phyloP scores from a whole-genome alignment of 1,140 invertebrate genomes.

The Drosophila lini region DNA sequence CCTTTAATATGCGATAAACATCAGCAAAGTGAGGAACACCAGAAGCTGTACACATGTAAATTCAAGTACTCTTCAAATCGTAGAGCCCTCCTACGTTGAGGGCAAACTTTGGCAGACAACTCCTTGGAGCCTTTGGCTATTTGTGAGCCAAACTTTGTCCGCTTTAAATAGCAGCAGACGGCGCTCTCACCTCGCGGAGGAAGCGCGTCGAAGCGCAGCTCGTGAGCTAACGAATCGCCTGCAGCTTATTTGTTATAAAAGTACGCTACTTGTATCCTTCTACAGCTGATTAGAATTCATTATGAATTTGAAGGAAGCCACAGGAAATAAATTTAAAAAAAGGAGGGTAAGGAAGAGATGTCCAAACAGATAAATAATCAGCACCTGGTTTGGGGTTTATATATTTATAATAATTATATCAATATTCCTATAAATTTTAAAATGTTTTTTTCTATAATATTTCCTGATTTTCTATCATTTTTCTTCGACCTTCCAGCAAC shows the following conservation, averaged over 20 bases:
- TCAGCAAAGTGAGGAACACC: conserved; percentile 18
- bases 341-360: not conserved
- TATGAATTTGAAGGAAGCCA: conserved; percentile 36
- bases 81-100: not conserved
- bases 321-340: not conserved
- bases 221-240: conserved; percentile 65
- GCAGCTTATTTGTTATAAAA: conserved; percentile 24
- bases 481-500: conserved; percentile 25
- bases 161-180: conserved; percentile 4
- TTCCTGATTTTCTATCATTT: not conserved
- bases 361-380: conserved; percentile 45
- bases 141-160: conserved; percentile 58
- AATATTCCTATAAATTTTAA: no score
- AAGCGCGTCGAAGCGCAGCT: conserved; percentile 60
- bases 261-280: conserved; percentile 15
- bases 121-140: conserved; percentile 61
- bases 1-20: conserved; percentile 55
- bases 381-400: conserved; percentile 45
- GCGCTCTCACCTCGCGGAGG: conserved; percentile 24
- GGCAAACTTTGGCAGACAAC: conserved; percentile 51
- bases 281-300: conserved; percentile 74
- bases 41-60: conserved; percentile 29
- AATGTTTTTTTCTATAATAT: no score
- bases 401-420: no score
- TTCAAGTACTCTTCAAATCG: not conserved